Evolutionary conservation across 2,797 vertebrate species (phyloP), one percentile per base, ranked within the genome.

Genomic region (Parauchenoglanis punctatus): DNA sequence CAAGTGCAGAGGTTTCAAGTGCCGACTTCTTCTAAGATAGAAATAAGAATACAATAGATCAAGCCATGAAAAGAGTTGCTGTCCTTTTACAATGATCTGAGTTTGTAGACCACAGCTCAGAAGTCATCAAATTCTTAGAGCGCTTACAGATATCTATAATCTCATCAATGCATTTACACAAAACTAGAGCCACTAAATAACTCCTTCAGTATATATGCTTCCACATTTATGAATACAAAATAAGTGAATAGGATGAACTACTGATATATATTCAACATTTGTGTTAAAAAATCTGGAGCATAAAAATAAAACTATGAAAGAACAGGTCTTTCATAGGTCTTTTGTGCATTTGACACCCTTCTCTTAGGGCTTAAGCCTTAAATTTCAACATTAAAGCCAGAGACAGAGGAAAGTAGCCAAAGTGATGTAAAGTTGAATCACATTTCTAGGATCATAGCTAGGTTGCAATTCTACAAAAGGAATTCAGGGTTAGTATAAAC

Each of bases 11-110:
- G 81, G 91, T 46, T 46, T 44, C 35, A 73, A 23, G 20, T 25
- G 40, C 91, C 89, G 78, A 89, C 91, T 91, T 90, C 92, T 91
- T 18, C 23, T 25, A 65, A 17, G 91, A 93, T 94, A 93, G 91
- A 95, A 95, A 96, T 96, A 96, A 93, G 89, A 89, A 90, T 89
- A 95, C 94, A 95, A 94, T 94, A 92, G 94, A 89, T 94, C 92
- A 95, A 90, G 93, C 88, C 92, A 92, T 91, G 91, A 93, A 93
- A 89, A 91, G 91, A 91, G 89, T 77, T 90, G 89, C 91, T 89
- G 80, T 90, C 90, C 93, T 94, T 95, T 95, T 96, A 94, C 93
- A 93, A 91, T 92, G 85, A 85, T 89, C 68, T 83, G 85, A 91
- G 89, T 89, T 91, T 88, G 84, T 88, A 77, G 89, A 81, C 82